Base-by-base conservation (phyloP, 1,140 invertebrate genomes). In the Diorhabda elongata region DNA sequence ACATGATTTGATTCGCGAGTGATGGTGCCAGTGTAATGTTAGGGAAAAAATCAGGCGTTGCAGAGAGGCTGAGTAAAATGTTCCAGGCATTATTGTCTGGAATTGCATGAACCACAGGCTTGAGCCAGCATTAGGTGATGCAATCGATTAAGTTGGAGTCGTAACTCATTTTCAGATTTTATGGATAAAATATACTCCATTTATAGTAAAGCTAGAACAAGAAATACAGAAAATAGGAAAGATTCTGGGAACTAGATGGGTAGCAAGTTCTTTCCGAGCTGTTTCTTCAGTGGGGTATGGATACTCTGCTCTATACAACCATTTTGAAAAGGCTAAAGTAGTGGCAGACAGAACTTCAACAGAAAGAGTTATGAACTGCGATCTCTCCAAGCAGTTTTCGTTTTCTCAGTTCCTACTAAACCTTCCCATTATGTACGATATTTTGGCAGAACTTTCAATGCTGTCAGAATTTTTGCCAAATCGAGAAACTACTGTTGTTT, bases 31-130 rank as follows among this genome's bases (percentile, higher is more conserved):
- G 4, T 4, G n/a, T 43, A 9, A 7, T 44, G n/a, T 43, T 61
- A 6, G 60, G 60, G 2, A 61, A 61, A 61, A 41, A 61, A 41
- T 42, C 26, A 42, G 60, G 60, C 6, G 8, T 43, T 42, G 60
- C 26, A 5, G 42, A 9, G n/a, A 9, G 9, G n/a, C n/a, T 61
- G 41, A 5, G 4, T 61, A 6, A 43, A 43, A 61, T 9, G 43
- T 61, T 42, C 60, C 60, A 9, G 9, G 6, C n/a, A 42, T 61
- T 42, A 42, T 61, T 43, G 8, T 61, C n/a, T 61, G 60, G 60
- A 43, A 61, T 43, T 61, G 60, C 43, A 9, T 43, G 43, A 61
- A 61, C 42, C 60, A 61, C n/a, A 42, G 60, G 8, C 42, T 61
- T 7, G 41, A 61, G 60, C 60, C 44, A 9, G 26, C 60, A 5